phyloP scores from a whole-genome alignment of 2,888 invertebrate species.

The Calameuta filiformis region DNA sequence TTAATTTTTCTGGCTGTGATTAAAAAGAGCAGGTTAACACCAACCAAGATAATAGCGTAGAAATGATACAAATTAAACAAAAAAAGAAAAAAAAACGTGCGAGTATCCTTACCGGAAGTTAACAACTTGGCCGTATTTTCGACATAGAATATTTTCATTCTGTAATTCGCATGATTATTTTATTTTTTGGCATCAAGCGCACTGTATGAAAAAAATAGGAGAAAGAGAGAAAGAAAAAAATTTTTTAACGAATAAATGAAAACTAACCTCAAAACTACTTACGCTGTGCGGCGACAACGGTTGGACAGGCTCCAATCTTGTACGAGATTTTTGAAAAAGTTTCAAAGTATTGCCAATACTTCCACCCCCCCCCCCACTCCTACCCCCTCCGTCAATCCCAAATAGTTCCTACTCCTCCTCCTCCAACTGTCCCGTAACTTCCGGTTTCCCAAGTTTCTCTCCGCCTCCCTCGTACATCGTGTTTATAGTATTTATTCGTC shows the following conservation, averaged over 20 bases:
- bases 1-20: neutral
- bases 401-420: slow-evolving; percentile 12
- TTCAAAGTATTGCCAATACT: neutral
- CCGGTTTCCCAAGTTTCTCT: slow-evolving; percentile 20
- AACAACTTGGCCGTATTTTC: neutral
- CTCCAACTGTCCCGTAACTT: slow-evolving; percentile 16
- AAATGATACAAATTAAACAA: neutral
- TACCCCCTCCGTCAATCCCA: neutral
- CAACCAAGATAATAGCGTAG: neutral
- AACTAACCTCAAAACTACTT: slow-evolving; percentile 23
- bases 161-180: neutral
- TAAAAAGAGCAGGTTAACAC: neutral
- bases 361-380: neutral
- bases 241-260: slow-evolving; percentile 9
- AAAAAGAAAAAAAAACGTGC: neutral
- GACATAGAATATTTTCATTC: neutral
- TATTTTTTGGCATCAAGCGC: slow-evolving; percentile 15
- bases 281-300: slow-evolving; percentile 19
- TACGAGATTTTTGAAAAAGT: slow-evolving; percentile 17
- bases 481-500: slow-evolving; percentile 61
- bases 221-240: slow-evolving; percentile 10
- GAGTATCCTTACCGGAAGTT: neutral
- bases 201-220: slow-evolving; percentile 7
- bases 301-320: slow-evolving; percentile 60
- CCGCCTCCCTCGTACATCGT: slow-evolving; percentile 21